Base-by-base conservation (phyloP, 2,797 vertebrate genomes). In the Rhodeus uyekii region DNA sequence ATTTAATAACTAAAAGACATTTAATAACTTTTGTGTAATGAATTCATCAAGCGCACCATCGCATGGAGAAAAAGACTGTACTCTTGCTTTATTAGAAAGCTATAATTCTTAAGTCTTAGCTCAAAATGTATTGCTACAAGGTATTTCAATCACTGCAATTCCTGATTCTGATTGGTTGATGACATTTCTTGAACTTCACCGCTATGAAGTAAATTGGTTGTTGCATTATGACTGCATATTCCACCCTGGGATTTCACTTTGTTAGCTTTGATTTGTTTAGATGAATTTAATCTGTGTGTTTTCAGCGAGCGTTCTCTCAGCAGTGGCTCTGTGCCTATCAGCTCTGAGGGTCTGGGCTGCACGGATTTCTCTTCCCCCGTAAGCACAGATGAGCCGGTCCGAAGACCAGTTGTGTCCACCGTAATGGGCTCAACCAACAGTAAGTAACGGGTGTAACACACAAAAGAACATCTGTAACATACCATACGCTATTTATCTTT, bases 271-370 rank as follows among this genome's bases (percentile, higher is more conserved):
- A 55, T 8, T 24, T 12, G 32, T 60, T 60, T 3, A 44, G 5
- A 27, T 32, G 4, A 3, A n/a, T 67, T 18, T 61, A 34, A 44
- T 64, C 46, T 83, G 3, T 83, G 18, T 88, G 22, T 76, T 85
- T 87, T 58, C 72, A 95, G 95, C 55, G 91, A 92, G 42, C 86
- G 90, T 32, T 92, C 93, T 0, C 38, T 86, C 7, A 91, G 89
- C 84, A 92, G 90, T 80, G 92, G 85, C 50, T 94, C 89, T 10
- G 14, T 93, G 24, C 92, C 87, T 0, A 77, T 94, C 82, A 95
- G 94, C 84, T 95, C 95, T 32, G 94, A 94, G 10, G 95, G 93
- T 39, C 68, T 95, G 67, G 92, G 91, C 29, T 89, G 90, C 83
- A 92, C 92, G 0, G 89, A 94, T 53, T 79, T 90, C 34, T 93